Conservation (phyloP, 2,888 invertebrate genomes). For the Tineola bisselliella region DNA sequence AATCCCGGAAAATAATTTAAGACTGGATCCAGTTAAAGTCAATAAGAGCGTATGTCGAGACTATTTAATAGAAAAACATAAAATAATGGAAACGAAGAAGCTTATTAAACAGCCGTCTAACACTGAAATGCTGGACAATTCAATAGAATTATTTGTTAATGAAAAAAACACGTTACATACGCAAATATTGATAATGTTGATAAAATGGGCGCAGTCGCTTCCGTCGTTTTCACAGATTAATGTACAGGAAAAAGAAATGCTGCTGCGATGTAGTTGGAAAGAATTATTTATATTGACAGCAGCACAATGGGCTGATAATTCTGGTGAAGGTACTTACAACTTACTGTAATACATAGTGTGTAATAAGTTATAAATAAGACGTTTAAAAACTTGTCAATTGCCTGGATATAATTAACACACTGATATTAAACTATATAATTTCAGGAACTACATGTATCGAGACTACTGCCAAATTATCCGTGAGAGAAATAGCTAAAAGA, state of each 20-base stretch:
- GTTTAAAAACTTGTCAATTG: no score
- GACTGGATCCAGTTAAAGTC: neutral
- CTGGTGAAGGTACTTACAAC: slow-evolving; percentile 70
- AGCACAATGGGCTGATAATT: slow-evolving; percentile 80
- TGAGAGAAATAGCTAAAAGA: neutral
- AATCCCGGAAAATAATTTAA: neutral
- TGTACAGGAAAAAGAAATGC: slow-evolving; percentile 72
- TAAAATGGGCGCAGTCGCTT: slow-evolving; percentile 83
- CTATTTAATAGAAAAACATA: slow-evolving; percentile 7
- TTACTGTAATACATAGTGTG: no score
- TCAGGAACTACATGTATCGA: slow-evolving; percentile 21
- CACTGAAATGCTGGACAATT: neutral
- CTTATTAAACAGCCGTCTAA: neutral
- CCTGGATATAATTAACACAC: slow-evolving; percentile 14
- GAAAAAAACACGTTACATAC: slow-evolving; percentile 32
- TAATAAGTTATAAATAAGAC: no score
- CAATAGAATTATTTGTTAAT: neutral
- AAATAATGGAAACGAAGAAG: neutral
- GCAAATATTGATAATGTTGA: slow-evolving; percentile 77
- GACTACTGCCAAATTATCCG: neutral
- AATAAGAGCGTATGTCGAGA: neutral
- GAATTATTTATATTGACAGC: slow-evolving; percentile 85
- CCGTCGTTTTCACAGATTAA: slow-evolving; percentile 77
- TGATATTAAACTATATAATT: neutral
- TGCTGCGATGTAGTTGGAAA: slow-evolving; percentile 84